Conservation (phyloP, 2,888 invertebrate species). For the Muscina levida region DNA sequence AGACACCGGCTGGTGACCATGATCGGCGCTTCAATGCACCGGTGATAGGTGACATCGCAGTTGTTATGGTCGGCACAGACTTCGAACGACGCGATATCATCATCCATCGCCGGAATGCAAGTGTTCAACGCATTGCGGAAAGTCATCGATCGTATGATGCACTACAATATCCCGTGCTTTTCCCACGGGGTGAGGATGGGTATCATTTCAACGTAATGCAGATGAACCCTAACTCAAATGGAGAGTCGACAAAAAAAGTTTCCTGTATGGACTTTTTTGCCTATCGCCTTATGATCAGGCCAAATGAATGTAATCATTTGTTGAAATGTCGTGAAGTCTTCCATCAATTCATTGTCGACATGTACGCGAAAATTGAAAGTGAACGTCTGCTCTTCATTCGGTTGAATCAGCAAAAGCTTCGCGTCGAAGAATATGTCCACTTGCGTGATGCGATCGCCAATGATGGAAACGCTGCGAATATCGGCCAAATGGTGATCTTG, state of each 20-base stretch:
- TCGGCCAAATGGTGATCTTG: conserved; percentile 56
- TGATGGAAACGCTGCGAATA: conserved; percentile 27
- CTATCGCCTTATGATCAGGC: conserved; percentile 45
- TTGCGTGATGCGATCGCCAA: conserved; percentile 5
- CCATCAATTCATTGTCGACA: conserved; percentile 75
- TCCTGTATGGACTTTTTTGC: conserved; percentile 44
- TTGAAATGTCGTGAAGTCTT: conserved; percentile 69
- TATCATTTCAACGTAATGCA: conserved; percentile 62
- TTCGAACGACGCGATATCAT: not conserved
- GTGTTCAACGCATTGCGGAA: not conserved
- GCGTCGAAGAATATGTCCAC: conserved; percentile 54
- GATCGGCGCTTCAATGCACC: conserved; percentile 59
- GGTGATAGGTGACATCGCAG: not conserved
- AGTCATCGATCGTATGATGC: not conserved
- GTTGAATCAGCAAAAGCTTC: conserved; percentile 71
- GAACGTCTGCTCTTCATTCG: conserved; percentile 72
- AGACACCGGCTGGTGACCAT: conserved; percentile 72
- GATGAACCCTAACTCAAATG: conserved; percentile 36
- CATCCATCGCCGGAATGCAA: not conserved
- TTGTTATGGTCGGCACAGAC: not conserved
- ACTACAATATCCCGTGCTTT: not conserved
- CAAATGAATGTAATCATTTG: conserved; percentile 62
- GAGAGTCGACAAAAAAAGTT: conserved; percentile 38
- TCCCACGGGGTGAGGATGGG: conserved; percentile 41
- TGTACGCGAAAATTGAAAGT: conserved; percentile 75